phyloP scores from a whole-genome alignment of 2,888 invertebrate species.

The Lissocephala sabroskyi region DNA sequence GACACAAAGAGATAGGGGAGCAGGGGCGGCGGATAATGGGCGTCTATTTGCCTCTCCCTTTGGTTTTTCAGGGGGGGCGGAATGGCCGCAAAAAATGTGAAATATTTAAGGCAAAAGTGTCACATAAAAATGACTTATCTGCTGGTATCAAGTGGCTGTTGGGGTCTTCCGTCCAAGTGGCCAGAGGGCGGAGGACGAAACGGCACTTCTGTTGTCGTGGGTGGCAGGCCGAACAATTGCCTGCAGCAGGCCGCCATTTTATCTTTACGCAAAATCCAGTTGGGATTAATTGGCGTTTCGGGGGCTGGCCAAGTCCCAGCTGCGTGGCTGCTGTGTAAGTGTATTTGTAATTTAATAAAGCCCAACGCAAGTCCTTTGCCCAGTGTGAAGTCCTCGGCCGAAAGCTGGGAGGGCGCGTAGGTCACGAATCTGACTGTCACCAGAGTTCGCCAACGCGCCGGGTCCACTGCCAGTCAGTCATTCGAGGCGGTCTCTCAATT shows the following conservation, averaged over 20 bases:
- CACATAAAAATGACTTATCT: conserved; percentile 72
- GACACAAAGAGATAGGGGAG: too few relatives aligned
- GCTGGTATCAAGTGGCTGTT: conserved; percentile 62
- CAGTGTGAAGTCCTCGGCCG: too few relatives aligned
- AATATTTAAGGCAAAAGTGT: conserved; percentile 69
- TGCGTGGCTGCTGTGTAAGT: conserved; percentile 9
- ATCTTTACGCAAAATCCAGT: conserved; percentile 65
- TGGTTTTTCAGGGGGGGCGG: too few relatives aligned
- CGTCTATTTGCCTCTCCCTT: too few relatives aligned
- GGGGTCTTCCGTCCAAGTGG: too few relatives aligned
- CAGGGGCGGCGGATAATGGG: too few relatives aligned
- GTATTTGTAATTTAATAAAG: conserved; percentile 57
- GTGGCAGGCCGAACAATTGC: conserved; percentile 20
- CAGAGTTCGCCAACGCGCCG: too few relatives aligned
- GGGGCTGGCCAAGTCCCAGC: conserved; percentile 12
- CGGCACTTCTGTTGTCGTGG: conserved; percentile 38
- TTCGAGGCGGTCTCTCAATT: conserved; percentile 54
- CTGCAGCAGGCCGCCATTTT: conserved; percentile 30
- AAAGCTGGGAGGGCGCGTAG: background rate
- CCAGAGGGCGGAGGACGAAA: too few relatives aligned
- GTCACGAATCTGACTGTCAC: too few relatives aligned
- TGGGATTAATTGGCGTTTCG: conserved; percentile 55
- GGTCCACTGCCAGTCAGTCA: conserved; percentile 14
- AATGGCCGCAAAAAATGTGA: conserved; percentile 63
- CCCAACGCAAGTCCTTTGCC: too few relatives aligned